Base-by-base conservation (phyloP, 2,797 vertebrate species). In the Chiroxiphia lanceolata region DNA sequence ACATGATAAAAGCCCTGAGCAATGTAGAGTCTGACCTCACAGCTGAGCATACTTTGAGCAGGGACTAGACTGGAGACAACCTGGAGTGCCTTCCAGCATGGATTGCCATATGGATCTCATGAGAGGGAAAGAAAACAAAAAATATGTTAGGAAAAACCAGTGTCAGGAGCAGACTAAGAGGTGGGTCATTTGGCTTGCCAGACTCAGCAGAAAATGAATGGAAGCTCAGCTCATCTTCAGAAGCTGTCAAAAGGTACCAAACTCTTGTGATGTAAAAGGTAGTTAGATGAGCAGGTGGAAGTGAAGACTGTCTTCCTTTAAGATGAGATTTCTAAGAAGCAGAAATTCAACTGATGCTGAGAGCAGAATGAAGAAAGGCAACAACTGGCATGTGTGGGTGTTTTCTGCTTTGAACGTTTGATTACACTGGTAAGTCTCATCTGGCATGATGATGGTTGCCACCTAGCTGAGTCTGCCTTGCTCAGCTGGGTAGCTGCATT, bases 311-410 rank as follows among this genome's bases (percentile, higher is more conserved):
- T 34, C 59, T 79, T 75, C 54, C 22, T 48, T 27, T 23, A 75
- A 27, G 15, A 7, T 50, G 48, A 53, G 34, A 26, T 54, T 63
- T 80, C 18, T 40, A 31, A 76, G 64, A 36, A 83, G 71, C 68
- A 76, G 69, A 68, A 59, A 20, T 78, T 36, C 14, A 45, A 7
- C 19, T 67, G 68, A 18, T 68, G 15, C 29, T 70, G 68, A 54
- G 12, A 71, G 53, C 42, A 44, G 38, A 70, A n/a, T 42, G 33
- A 89, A 48, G 42, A 70, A 75, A 26, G 36, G 21, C 48, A 68
- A 9, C 11, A 45, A 15, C 10, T 0, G 6, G 54, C 23, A 12
- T 14, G 22, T 13, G 3, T 3, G 3, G 10, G 8, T 9, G 0
- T 83, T 90, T 59, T 34, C 31, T 53, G 5, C 16, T 65, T 63